Percentiles rank a stretch among this genome's conserved stretches.
phyloP scores from a whole-genome alignment of 2,113 vertebrate genomes.

The Solenodon paradoxus region DNA sequence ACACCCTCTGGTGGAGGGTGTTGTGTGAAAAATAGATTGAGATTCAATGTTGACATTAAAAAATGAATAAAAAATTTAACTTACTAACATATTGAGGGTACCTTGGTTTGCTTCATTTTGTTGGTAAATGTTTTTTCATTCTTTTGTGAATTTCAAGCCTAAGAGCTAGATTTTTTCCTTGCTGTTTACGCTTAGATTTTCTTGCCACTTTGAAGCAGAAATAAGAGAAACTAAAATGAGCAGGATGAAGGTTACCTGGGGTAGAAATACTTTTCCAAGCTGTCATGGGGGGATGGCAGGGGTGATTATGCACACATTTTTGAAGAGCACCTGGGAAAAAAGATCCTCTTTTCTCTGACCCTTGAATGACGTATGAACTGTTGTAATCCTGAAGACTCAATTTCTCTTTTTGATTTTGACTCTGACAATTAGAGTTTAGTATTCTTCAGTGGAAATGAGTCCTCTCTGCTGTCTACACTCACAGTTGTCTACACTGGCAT shows the following conservation, averaged over 20 bases:
- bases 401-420: neutral
- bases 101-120: neutral
- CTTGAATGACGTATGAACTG: neutral
- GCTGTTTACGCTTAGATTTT: neutral
- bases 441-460: neutral
- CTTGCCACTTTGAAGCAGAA: slow-evolving; percentile 8
- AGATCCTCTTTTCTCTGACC: neutral
- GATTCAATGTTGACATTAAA: too few relatives aligned
- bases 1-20: too few relatives aligned
- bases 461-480: neutral
- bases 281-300: too few relatives aligned
- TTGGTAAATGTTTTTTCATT: neutral
- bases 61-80: too few relatives aligned
- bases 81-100: neutral
- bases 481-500: neutral
- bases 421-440: neutral
- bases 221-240: neutral
- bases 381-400: neutral
- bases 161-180: neutral
- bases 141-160: neutral
- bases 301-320: neutral
- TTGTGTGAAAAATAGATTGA: too few relatives aligned
- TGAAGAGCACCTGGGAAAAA: neutral
- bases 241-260: neutral
- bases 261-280: neutral